phyloP scores from a whole-genome alignment of 2,797 vertebrate species.

The Xenops minutus region DNA sequence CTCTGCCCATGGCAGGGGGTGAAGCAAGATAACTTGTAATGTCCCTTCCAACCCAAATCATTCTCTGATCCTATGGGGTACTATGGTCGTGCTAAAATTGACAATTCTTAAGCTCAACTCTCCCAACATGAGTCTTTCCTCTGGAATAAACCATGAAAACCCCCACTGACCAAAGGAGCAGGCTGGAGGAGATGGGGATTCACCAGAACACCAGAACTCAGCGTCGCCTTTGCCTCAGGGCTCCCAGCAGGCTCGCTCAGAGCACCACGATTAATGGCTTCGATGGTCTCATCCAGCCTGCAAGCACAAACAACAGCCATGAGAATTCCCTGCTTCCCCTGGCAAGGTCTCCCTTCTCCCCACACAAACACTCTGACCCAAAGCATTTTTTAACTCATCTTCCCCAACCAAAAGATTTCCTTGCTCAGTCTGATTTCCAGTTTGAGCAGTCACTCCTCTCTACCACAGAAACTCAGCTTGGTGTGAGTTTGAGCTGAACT shows the following conservation, averaged over 20 bases:
- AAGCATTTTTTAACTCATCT: neutral
- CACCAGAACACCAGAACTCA: constrained; percentile 80
- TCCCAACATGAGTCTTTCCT: neutral
- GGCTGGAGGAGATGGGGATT: constrained; percentile 88
- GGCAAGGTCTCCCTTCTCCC: neutral
- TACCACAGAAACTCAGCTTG: neutral
- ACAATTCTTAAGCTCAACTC: neutral
- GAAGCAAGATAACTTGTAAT: neutral
- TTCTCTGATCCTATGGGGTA: neutral
- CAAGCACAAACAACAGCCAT: neutral
- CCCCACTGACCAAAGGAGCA: constrained; percentile 84
- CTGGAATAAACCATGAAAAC: neutral
- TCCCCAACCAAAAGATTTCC: accelerated
- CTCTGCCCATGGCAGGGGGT: neutral
- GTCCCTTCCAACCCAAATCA: neutral
- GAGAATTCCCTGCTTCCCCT: neutral
- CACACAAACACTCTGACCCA: neutral
- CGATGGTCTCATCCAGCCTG: constrained; percentile 90
- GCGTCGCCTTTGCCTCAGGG: constrained; percentile 43
- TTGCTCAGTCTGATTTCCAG: neutral
- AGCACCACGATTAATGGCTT: constrained; percentile 78
- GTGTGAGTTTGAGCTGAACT: neutral
- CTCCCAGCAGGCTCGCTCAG: constrained; percentile 57
- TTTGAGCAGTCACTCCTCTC: neutral
- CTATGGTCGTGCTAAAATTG: neutral